These are phyloP conservation scores for Bembecia ichneumoniformis DNA, from an alignment of 2,888 invertebrate genomes.

Conservation along the genomic window DNA sequence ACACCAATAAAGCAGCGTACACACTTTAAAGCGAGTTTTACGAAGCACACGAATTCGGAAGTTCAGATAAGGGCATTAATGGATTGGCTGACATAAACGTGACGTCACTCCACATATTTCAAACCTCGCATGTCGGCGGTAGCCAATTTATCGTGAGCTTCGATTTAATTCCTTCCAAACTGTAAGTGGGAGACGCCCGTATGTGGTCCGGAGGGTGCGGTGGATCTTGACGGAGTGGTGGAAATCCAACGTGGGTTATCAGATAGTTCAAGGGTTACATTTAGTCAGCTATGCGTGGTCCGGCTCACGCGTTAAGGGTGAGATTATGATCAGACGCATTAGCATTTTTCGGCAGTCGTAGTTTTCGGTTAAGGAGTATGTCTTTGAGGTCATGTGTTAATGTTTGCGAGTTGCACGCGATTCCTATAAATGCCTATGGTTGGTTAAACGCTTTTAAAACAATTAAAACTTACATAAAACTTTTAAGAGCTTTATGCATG, in stretches of 20 bases:
- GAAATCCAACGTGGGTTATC: constrained; percentile 45
- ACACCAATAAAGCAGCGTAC: constrained; percentile 42
- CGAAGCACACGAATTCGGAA: constrained; percentile 63
- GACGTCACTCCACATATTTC: constrained; percentile 70
- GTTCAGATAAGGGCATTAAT: constrained; percentile 67
- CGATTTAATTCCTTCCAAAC: background rate
- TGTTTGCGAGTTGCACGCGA: constrained; percentile 43
- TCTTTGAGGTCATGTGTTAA: constrained; percentile 64
- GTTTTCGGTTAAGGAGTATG: constrained; percentile 30
- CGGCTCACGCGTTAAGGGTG: constrained; percentile 52
- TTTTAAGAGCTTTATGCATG: too few species aligned
- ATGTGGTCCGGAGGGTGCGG: constrained; percentile 5
- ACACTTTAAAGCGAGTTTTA: constrained; percentile 34
- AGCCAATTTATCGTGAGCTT: constrained; percentile 29
- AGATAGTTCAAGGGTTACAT: constrained; percentile 66
- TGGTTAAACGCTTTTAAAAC: background rate
- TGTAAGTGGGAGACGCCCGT: background rate
- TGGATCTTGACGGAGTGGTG: constrained; percentile 28
- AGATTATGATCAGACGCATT: constrained; percentile 59
- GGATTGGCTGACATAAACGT: constrained; percentile 71
- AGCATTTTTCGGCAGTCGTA: constrained; percentile 54
- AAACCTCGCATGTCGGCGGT: constrained; percentile 51
- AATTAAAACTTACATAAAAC: too few species aligned
- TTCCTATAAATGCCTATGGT: constrained; percentile 11
- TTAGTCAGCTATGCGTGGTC: constrained; percentile 61